Evolutionary conservation across 2,113 vertebrate species (phyloP).

Genomic region (Platycercus adscitus): DNA sequence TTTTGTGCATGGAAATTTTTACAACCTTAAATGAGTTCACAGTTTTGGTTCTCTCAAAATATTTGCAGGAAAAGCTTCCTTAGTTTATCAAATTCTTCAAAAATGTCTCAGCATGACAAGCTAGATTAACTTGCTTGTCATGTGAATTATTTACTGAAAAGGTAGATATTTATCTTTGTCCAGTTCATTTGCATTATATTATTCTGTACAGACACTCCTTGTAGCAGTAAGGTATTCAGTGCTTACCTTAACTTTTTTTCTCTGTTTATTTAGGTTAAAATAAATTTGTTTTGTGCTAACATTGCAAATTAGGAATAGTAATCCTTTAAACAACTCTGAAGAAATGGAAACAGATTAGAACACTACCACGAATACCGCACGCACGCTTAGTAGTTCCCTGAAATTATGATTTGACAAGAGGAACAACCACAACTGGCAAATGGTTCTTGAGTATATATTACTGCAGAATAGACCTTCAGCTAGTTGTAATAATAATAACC

Average conservation of each 20-base stretch:
- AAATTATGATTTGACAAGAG: slow-evolving; percentile 18
- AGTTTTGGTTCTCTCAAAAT: not conserved
- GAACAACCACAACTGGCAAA: not conserved
- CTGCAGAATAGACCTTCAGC: not conserved
- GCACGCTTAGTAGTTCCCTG: not conserved
- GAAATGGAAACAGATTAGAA: not conserved
- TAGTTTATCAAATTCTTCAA: not conserved
- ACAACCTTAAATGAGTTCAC: not conserved
- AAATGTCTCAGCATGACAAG: not conserved
- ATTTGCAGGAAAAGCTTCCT: not conserved
- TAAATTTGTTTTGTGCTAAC: not conserved
- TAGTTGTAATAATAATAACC: slow-evolving; percentile 3
- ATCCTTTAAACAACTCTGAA: not conserved
- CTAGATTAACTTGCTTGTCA: not conserved
- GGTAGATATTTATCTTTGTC: not conserved
- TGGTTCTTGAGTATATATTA: slow-evolving; percentile 4
- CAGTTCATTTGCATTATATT: not conserved
- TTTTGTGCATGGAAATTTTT: not conserved
- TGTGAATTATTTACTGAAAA: not conserved
- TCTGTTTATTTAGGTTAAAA: not conserved
- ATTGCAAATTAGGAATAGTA: not conserved
- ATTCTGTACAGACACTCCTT: not conserved
- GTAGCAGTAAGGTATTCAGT: not conserved
- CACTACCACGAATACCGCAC: not conserved
- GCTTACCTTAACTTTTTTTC: not conserved